These are phyloP conservation scores for Gambelia wislizenii DNA, from an alignment of 2,797 vertebrate genomes.

Conservation along the genomic window DNA sequence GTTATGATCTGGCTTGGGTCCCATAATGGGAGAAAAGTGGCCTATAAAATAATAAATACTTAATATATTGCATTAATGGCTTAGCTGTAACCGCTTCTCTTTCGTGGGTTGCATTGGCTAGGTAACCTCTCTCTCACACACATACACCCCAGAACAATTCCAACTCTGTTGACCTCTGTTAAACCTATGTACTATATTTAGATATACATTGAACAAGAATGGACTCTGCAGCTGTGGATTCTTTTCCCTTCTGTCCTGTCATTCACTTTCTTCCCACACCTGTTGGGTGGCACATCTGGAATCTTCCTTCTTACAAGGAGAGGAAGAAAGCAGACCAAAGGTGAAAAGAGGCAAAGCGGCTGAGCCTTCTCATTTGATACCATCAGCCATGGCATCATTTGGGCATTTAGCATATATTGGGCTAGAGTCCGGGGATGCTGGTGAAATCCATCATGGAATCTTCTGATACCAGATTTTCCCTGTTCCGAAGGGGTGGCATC, in stretches of 20 bases:
- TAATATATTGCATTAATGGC: too few species aligned
- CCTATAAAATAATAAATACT: too few species aligned
- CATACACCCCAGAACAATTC: neutral
- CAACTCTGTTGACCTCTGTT: constrained; percentile 7
- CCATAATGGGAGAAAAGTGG: too few species aligned
- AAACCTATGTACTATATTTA: constrained; percentile 29
- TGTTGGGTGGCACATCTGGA: neutral
- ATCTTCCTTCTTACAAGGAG: neutral
- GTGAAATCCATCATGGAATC: too few species aligned
- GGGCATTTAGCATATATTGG: neutral
- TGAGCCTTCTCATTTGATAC: neutral
- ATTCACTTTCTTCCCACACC: neutral
- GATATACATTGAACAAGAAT: neutral
- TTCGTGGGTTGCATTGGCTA: neutral
- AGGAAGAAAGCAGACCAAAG: neutral
- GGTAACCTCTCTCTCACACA: neutral
- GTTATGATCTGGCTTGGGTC: too few species aligned
- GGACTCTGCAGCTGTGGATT: neutral
- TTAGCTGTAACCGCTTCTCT: too few species aligned
- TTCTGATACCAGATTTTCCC: too few species aligned
- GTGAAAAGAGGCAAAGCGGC: neutral
- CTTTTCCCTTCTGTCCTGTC: neutral
- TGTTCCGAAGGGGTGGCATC: too few species aligned
- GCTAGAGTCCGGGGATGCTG: too few species aligned
- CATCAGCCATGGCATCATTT: neutral